phyloP scores from a whole-genome alignment of 2,797 vertebrate genomes.

The Pristis pectinata region DNA sequence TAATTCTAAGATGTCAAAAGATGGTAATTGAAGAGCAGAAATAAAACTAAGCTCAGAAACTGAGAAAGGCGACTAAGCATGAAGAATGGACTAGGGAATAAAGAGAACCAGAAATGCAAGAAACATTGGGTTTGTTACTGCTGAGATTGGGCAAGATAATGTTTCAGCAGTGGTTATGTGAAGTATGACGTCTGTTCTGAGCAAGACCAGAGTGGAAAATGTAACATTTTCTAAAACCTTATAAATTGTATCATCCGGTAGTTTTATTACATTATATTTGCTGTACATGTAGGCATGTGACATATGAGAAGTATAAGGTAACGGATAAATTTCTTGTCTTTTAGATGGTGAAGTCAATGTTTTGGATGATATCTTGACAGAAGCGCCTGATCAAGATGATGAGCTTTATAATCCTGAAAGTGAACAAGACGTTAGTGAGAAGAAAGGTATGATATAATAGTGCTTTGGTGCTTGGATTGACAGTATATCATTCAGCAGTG shows the following conservation, averaged over 20 bases:
- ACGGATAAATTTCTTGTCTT: conserved; percentile 42
- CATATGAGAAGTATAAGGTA: conserved; percentile 37
- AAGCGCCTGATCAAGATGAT: conserved; percentile 94
- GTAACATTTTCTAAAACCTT: neutral
- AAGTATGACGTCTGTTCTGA: neutral
- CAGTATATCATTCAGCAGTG: neutral
- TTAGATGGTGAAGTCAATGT: conserved; percentile 91
- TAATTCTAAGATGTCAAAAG: neutral
- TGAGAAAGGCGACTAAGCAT: neutral
- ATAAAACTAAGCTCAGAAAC: neutral
- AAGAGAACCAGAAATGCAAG: neutral
- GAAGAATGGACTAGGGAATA: neutral
- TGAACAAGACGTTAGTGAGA: conserved; percentile 80
- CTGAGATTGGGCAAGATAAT: neutral
- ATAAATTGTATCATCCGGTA: neutral
- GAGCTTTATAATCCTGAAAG: conserved; percentile 93
- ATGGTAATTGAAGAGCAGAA: neutral
- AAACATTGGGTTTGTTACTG: too few relatives aligned
- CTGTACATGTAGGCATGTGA: fast-evolving
- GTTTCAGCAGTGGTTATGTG: neutral
- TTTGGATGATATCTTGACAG: conserved; percentile 91
- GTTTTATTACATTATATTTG: neutral
- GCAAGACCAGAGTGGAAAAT: too few relatives aligned
- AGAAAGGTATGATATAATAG: conserved; percentile 69
- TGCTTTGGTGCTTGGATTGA: neutral